These are phyloP conservation scores for Pentalonia nigronervosa DNA, from an alignment of 1,140 invertebrate species.

Conservation along the genomic window DNA sequence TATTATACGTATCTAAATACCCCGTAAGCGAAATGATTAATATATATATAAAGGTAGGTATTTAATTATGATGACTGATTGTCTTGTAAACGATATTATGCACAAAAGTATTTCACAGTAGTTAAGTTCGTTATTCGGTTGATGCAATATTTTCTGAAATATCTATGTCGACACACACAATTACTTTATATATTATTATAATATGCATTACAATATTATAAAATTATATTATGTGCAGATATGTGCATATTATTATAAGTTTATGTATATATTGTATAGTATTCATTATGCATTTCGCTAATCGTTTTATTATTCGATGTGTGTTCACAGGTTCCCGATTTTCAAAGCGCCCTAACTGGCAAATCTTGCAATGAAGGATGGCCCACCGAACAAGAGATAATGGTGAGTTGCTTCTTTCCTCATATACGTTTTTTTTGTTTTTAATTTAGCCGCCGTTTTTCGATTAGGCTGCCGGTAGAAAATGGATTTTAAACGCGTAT, in stretches of 20 bases:
- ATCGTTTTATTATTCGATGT: conserved; percentile 8
- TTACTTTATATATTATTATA: too few species aligned
- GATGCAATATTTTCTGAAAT: background rate
- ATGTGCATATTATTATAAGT: background rate
- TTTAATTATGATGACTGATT: too few species aligned
- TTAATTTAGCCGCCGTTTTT: conserved; percentile 58
- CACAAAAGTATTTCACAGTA: too few species aligned
- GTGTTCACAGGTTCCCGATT: conserved; percentile 61
- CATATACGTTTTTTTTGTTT: background rate
- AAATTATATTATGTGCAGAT: background rate
- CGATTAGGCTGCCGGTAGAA: conserved; percentile 58
- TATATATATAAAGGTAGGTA: too few species aligned
- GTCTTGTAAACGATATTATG: too few species aligned
- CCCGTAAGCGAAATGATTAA: background rate
- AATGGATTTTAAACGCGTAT: conserved; percentile 58
- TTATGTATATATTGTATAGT: too few species aligned
- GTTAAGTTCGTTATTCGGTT: background rate
- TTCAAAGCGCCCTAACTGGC: conserved; percentile 60
- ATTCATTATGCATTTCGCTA: background rate
- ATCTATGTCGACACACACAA: too few species aligned
- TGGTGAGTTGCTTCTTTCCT: conserved; percentile 60
- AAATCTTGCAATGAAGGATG: conserved; percentile 62
- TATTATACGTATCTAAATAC: background rate
- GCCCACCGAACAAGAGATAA: conserved; percentile 63
- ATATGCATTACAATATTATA: too few species aligned